Conservation (phyloP, 2,888 invertebrate species). For the Dioctria rufipes region DNA sequence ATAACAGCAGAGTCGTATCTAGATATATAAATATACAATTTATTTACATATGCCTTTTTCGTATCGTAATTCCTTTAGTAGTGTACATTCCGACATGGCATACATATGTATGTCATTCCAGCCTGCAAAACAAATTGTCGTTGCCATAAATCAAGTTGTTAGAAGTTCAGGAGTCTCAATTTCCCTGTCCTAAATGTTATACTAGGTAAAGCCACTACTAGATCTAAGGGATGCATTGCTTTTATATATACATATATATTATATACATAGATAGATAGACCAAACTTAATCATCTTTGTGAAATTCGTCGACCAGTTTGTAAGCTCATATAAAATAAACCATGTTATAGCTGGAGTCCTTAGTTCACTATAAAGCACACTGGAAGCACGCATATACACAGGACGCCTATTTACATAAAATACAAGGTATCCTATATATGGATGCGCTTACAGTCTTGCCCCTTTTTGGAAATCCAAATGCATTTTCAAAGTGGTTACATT, state of each 20-base stretch:
- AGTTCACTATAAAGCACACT: not conserved
- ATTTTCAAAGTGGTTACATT: conserved; percentile 36
- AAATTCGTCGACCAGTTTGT: conserved; percentile 18
- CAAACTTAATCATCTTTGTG: conserved; percentile 40
- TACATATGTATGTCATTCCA: conserved; percentile 23
- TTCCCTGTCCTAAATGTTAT: not conserved
- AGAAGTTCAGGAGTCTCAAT: conserved; percentile 24
- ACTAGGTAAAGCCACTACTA: conserved; percentile 13
- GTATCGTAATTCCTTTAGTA: conserved; percentile 40
- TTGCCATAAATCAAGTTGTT: conserved; percentile 46
- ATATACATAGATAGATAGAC: not conserved
- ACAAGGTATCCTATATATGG: not conserved
- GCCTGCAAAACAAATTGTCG: conserved; percentile 49
- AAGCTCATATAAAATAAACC: not conserved
- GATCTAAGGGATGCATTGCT: not conserved
- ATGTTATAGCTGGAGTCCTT: not conserved
- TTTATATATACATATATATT: not conserved
- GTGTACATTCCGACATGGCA: not conserved
- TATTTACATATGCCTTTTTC: conserved; percentile 10
- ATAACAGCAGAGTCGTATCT: not conserved
- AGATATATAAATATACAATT: too few relatives aligned
- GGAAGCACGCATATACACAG: not conserved
- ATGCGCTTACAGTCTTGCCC: not conserved
- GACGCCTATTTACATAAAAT: conserved; percentile 26
- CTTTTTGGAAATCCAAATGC: not conserved